Evolutionary conservation across 2,113 vertebrate species (phyloP).

Genomic region (Dipodomys ordii): DNA sequence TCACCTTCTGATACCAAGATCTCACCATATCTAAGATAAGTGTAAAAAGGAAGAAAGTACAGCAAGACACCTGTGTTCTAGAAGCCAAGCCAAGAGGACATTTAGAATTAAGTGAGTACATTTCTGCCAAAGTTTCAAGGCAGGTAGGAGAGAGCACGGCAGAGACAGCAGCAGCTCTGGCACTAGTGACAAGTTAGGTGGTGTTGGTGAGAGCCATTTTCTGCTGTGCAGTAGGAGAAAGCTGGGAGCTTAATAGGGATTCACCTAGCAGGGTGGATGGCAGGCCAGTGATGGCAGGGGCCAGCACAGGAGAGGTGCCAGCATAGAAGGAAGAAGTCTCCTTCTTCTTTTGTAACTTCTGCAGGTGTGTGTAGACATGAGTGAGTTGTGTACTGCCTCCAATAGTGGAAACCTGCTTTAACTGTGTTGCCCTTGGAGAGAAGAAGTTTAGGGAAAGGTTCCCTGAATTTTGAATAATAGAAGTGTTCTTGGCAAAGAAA

Average conservation of each 20-base stretch:
- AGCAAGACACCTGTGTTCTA: not conserved
- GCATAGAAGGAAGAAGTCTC: not conserved
- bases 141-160: not conserved
- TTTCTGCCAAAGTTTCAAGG: not conserved
- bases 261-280: not conserved
- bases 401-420: not conserved
- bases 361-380: not conserved
- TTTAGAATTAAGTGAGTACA: not conserved
- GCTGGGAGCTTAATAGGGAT: not conserved
- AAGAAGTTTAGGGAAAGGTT: not conserved
- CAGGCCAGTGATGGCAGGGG: not conserved
- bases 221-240: not conserved
- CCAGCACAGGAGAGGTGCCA: not conserved
- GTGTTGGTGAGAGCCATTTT: not conserved
- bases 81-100: not conserved
- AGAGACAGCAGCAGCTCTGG: not conserved
- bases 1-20: not conserved
- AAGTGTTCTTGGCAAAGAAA: not conserved
- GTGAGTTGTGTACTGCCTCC: not conserved
- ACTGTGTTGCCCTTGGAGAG: not conserved
- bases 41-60: not conserved
- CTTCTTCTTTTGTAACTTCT: not conserved
- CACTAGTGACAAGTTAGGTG: not conserved
- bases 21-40: not conserved
- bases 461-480: constrained; percentile 8